Evolutionary conservation across 2,888 invertebrate genomes (phyloP).

Genomic region (Agrenia bidenticulata): DNA sequence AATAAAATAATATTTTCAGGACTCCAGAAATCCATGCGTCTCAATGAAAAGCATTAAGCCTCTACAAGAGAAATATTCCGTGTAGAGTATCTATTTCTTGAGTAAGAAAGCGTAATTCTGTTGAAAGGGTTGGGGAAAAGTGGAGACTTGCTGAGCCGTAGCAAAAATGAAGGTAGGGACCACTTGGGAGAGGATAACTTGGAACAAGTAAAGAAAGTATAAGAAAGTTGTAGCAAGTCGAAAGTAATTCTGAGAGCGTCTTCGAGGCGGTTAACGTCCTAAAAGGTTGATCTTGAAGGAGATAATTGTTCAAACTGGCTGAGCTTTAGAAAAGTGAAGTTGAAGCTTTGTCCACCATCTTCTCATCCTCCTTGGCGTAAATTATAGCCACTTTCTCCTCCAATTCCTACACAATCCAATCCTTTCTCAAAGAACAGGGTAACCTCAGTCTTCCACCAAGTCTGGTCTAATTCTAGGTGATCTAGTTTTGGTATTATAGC

Average conservation of each 20-base stretch:
- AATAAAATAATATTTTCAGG: too few relatives aligned
- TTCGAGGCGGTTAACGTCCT: slow-evolving; percentile 10
- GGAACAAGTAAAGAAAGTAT: background rate
- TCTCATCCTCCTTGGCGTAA: slow-evolving; percentile 11
- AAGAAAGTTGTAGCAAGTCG: slow-evolving; percentile 10
- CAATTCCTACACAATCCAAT: too few relatives aligned
- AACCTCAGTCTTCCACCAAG: too few relatives aligned
- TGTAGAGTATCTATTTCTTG: background rate
- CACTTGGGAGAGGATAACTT: background rate
- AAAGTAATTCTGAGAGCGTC: slow-evolving; percentile 15
- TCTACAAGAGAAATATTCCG: too few relatives aligned
- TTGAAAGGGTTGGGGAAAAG: background rate
- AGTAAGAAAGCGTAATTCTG: background rate
- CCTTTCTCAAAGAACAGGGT: too few relatives aligned
- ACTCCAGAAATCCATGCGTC: too few relatives aligned
- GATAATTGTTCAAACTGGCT: slow-evolving; percentile 28
- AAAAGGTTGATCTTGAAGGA: slow-evolving; percentile 21
- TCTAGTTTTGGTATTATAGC: too few relatives aligned
- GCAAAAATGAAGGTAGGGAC: background rate
- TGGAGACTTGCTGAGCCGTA: background rate
- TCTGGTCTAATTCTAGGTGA: too few relatives aligned
- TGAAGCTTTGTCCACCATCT: slow-evolving; percentile 5
- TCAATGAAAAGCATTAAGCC: too few relatives aligned
- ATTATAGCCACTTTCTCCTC: slow-evolving; percentile 11
- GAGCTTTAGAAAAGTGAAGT: slow-evolving; percentile 14